A percentile compares a stretch with the other conserved stretches of the same genome.
These are phyloP conservation scores for Montipora capricornis DNA, from an alignment of 64 coral and sea anemone genomes.

Conservation along the genomic window DNA sequence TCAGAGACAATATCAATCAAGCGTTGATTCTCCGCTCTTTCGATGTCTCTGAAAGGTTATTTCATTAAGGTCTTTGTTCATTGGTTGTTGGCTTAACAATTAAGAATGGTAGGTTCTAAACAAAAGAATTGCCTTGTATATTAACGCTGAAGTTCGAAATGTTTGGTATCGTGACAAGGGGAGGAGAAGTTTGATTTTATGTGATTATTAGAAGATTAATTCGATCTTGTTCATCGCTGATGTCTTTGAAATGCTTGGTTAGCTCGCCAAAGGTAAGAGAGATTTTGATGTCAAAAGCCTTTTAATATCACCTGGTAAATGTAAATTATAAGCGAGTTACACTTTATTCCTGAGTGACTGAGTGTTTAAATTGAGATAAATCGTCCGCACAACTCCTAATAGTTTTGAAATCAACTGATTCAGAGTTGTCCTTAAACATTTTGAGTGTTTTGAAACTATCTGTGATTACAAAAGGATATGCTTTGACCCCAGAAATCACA, in stretches of 20 bases:
- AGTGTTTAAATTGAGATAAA: neutral
- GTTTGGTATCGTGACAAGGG: constrained; percentile 36
- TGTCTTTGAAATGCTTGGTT: constrained; percentile 23
- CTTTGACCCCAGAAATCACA: neutral
- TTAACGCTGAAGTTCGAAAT: constrained; percentile 43
- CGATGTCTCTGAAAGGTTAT: constrained; percentile 44
- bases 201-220: constrained; percentile 47
- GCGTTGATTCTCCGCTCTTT: constrained; percentile 40
- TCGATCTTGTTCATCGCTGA: constrained; percentile 15
- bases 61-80: constrained; percentile 65
- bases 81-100: constrained; percentile 21
- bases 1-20: constrained; percentile 29
- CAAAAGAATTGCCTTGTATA: constrained; percentile 50
- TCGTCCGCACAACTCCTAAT: constrained; percentile 15
- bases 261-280: constrained; percentile 13
- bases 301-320: neutral
- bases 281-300: neutral
- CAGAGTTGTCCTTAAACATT: neutral
- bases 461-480: neutral
- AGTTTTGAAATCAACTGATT: constrained; percentile 11
- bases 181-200: constrained; percentile 73
- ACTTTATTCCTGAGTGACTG: neutral
- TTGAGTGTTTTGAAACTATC: constrained; percentile 17
- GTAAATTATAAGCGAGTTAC: constrained; percentile 6
- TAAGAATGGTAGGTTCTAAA: constrained; percentile 48